Evolutionary conservation across 2,888 invertebrate species (phyloP), one percentile per base, ranked within the genome.

Genomic region (Camponotus fellah): DNA sequence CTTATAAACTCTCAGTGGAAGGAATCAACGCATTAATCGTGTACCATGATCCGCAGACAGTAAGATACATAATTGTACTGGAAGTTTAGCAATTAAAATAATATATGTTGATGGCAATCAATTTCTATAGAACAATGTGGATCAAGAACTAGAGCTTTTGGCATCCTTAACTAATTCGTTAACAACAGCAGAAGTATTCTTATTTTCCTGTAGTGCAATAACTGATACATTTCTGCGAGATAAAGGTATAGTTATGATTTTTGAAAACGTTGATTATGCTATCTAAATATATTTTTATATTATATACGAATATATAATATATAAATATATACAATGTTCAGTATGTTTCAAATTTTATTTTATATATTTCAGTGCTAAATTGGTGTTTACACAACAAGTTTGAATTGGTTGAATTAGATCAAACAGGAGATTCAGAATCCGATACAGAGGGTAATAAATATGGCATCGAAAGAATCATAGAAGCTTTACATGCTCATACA

Each of bases 361-460:
- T 72, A 53, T 77, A 12, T 68, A 69, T 91, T 92, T 74, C 92
- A 95, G 96, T 96, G 26, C 95, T 95, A 84, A 95, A 96, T 86
- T 97, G 97, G 97, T 97, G 97, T 93, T 95, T 97, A 69, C 95
- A 96, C 85, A 95, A 96, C 91, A 96, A 96, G 26, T 97, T 96
- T 95, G 97, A 97, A 93, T 95, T 97, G 79, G 96, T 97, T 17
- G 97, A 97, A 93, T 92, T 97, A 65, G 92, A 92, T 66, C 91
- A 91, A 32, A 90, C 92, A n/a, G 94, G 95, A 89, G 93, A 94
- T 26, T 95, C 95, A 82, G 95, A 95, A 68, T 87, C 90, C 46
- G 96, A 96, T 90, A 95, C 94, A 49, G 95, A 96, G 69, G 95
- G 95, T 87, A 97, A 97, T 91, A 96, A 96, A 79, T 95, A 95